Evolutionary conservation across 2,888 invertebrate genomes (phyloP).

Genomic region (Notodonta dromedarius): DNA sequence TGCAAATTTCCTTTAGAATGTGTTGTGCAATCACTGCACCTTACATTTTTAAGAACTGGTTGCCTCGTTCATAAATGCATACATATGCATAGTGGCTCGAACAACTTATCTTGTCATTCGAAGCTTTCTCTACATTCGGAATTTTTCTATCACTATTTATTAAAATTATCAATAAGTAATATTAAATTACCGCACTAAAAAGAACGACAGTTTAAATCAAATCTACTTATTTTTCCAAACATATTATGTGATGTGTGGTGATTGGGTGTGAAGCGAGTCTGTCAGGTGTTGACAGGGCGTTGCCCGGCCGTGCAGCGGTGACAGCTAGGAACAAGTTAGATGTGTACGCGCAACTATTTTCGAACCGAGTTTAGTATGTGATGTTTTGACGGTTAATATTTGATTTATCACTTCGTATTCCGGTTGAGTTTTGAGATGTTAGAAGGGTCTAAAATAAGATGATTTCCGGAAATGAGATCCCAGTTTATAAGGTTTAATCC

Average conservation of each 20-base stretch:
- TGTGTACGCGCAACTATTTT: conserved; percentile 6
- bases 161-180: too few relatives aligned
- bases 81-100: too few relatives aligned
- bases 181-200: neutral
- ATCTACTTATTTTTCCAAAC: conserved; percentile 26
- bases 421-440: neutral
- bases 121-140: too few relatives aligned
- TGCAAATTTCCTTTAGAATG: too few relatives aligned
- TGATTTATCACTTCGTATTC: conserved; percentile 12
- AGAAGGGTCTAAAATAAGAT: neutral
- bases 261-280: conserved; percentile 61
- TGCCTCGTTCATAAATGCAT: too few relatives aligned
- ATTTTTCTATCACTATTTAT: too few relatives aligned
- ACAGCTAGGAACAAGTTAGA: conserved; percentile 32
- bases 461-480: neutral
- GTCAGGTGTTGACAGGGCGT: conserved; percentile 53
- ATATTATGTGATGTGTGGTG: conserved; percentile 51
- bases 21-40: too few relatives aligned
- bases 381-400: conserved; percentile 20
- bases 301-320: conserved; percentile 47
- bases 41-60: too few relatives aligned
- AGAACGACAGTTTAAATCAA: conserved; percentile 13
- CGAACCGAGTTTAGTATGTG: neutral
- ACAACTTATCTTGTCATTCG: too few relatives aligned
- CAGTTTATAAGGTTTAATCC: too few relatives aligned